Conservation (phyloP, 2,797 vertebrate genomes). For the Ambastaia sidthimunki region DNA sequence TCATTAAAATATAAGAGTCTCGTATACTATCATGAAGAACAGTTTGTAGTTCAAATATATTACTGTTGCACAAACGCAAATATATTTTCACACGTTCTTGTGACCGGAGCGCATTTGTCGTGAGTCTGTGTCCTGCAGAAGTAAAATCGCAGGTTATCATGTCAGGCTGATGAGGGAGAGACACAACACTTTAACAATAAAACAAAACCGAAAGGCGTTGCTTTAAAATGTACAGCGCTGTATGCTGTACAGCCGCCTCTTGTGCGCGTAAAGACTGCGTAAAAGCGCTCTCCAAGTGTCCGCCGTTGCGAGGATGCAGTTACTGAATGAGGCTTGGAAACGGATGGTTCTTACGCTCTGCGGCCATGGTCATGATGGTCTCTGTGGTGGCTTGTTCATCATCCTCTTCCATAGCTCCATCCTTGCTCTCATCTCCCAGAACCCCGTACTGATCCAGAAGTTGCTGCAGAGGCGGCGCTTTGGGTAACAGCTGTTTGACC, state of each 20-base stretch:
- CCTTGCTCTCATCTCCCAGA: conserved; percentile 92
- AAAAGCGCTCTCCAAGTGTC: conserved; percentile 34
- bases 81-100: neutral
- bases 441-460: conserved; percentile 98
- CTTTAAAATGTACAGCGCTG: neutral
- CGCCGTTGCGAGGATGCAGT: neutral
- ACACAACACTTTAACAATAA: neutral
- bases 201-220: neutral
- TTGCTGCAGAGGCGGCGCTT: conserved; percentile 95
- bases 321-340: neutral
- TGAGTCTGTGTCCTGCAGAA: conserved; percentile 8
- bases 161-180: neutral
- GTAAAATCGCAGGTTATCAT: conserved; percentile 8
- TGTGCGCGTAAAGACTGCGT: conserved; percentile 22
- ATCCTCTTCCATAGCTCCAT: conserved; percentile 89
- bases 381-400: conserved; percentile 95
- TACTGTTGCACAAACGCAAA: neutral
- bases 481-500: conserved; percentile 93
- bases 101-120: conserved; percentile 14
- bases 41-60: neutral
- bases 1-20: too few relatives aligned
- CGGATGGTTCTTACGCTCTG: conserved; percentile 85
- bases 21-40: too few relatives aligned
- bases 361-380: conserved; percentile 94
- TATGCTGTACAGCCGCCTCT: neutral